Base-by-base conservation (phyloP, 2,888 invertebrate genomes). In the Chorisops tibialis region DNA sequence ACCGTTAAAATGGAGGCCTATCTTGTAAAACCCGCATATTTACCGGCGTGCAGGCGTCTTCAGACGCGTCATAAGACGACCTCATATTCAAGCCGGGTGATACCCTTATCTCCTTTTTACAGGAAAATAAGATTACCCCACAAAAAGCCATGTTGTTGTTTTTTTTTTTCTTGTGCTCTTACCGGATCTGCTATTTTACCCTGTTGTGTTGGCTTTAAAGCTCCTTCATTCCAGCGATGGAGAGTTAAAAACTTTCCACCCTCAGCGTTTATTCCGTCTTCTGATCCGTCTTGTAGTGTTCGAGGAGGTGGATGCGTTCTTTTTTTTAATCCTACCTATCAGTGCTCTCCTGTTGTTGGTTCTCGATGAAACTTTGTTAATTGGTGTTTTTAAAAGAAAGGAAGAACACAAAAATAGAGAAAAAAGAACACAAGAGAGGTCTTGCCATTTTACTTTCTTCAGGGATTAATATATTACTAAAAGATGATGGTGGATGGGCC, bases 11-110 rank as follows among this genome's bases (percentile, higher is more conserved):
- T 45, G 54, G 35, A 24, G 48, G 62, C 62, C 62, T 45, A 62
- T 49, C 39, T 48, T 62, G 62, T 62, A 62, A 62, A 62, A 62
- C 56, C 62, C 54, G 37, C 56, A 49, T 62, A 62, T 62, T 62
- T 62, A 62, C 56, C 48, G 62, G 48, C 56, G 56, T 62, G 30
- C 30, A 30, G 30, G 30, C 30, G 30, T 30, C 30, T 30, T 9
- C n/a, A 41, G 14, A 41, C 14, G 41, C 41, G 6, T 6, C 14
- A 41, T 16, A 41, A 41, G n/a, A 16, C 16, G 11, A 18, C 22
- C n/a, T 9, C 30, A 2, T 30, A 30, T 30, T 9, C 30, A 30
- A 30, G 30, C 30, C 30, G 9, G 30, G 3, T 7, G 16, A 54
- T 39, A 35, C 48, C 41, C 61, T 63, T 63, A 63, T 63, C 63